A percentile compares a stretch with the other conserved stretches of the same genome.
These are phyloP conservation scores for Tetranychus piercei DNA, from an alignment of 2,888 invertebrate genomes.

Conservation along the genomic window DNA sequence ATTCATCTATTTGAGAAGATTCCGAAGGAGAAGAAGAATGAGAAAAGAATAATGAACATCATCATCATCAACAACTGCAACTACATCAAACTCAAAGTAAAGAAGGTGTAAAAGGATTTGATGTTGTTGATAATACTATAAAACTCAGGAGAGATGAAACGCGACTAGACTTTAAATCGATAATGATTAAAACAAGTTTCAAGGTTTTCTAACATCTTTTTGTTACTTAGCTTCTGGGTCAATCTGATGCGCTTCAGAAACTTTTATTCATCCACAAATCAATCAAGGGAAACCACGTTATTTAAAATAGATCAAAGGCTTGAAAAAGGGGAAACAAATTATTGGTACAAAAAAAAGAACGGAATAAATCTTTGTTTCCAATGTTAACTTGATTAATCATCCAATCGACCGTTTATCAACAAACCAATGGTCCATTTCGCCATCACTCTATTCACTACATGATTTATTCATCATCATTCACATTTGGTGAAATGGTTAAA, in stretches of 20 bases:
- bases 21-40: neutral
- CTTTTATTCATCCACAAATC: neutral
- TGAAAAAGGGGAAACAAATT: too few relatives aligned
- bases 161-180: neutral
- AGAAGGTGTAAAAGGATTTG: too few relatives aligned
- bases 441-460: too few relatives aligned
- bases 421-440: neutral
- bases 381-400: neutral
- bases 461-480: too few relatives aligned
- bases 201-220: neutral
- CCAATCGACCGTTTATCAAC: neutral
- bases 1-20: neutral
- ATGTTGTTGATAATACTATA: too few relatives aligned
- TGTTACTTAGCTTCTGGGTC: neutral
- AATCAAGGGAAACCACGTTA: neutral
- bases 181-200: neutral
- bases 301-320: neutral
- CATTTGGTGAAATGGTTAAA: too few relatives aligned
- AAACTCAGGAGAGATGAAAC: too few relatives aligned
- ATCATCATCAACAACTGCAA: too few relatives aligned
- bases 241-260: neutral
- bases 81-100: too few relatives aligned
- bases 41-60: too few relatives aligned
- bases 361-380: neutral
- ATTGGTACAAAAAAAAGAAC: too few relatives aligned